A percentile compares a stretch with the other conserved stretches of the same genome.
Evolutionary conservation across 2,888 invertebrate genomes (phyloP).

Genomic region (Lasioglossum villosulum): DNA sequence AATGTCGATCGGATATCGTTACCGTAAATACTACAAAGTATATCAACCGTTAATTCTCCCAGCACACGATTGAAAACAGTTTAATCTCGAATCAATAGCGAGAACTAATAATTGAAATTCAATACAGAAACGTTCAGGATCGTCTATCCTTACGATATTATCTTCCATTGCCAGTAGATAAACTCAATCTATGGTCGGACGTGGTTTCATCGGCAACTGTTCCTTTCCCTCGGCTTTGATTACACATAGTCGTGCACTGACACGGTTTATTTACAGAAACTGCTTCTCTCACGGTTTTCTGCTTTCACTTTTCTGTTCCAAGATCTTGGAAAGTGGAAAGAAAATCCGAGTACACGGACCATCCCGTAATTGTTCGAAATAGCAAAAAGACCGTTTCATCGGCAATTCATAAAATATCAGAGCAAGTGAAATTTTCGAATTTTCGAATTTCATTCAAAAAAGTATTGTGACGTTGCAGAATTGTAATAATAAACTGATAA

Average conservation of each 20-base stretch:
- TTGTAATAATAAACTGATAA: too few species aligned
- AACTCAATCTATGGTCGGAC: conserved; percentile 15
- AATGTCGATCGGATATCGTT: not conserved
- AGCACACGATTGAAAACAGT: not conserved
- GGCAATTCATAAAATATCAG: not conserved
- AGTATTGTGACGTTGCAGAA: too few species aligned
- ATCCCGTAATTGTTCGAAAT: not conserved
- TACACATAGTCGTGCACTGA: not conserved
- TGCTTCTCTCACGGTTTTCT: too few species aligned
- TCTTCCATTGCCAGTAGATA: conserved; percentile 11
- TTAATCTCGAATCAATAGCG: not conserved
- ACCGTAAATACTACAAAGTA: not conserved
- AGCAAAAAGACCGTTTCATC: not conserved
- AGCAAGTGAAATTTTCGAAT: too few species aligned
- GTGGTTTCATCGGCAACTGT: not conserved
- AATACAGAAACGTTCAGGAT: not conserved
- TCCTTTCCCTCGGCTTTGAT: not conserved
- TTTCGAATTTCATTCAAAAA: too few species aligned
- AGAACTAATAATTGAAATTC: not conserved
- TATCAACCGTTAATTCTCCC: not conserved
- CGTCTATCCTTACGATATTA: not conserved
- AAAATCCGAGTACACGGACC: not conserved
- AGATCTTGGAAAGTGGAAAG: not conserved
- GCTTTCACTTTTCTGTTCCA: not conserved
- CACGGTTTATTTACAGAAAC: not conserved